Conservation (phyloP, 2,113 vertebrate genomes). For the Oryzias melastigma region DNA sequence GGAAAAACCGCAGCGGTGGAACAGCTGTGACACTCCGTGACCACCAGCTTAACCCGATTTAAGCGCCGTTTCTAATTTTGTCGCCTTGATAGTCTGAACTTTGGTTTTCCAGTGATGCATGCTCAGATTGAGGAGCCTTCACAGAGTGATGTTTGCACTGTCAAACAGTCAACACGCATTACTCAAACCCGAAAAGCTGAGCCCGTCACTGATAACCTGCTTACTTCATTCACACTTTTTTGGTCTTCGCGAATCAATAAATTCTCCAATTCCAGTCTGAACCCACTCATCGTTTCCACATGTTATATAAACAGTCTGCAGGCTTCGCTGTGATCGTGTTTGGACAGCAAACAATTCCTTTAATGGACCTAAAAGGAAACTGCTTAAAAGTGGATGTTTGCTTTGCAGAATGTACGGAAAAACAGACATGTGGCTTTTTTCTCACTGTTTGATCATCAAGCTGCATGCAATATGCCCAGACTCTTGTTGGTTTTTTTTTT, state of each 20-base stretch:
- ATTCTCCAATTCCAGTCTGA: background rate
- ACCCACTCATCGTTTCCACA: background rate
- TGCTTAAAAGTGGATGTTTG: constrained; percentile 44
- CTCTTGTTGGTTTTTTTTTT: too few relatives aligned
- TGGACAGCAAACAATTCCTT: constrained; percentile 36
- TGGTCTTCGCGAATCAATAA: too few relatives aligned
- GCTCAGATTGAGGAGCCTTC: constrained; percentile 8
- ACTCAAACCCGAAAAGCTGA: too few relatives aligned
- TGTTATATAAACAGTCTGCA: constrained; percentile 21
- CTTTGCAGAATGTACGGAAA: background rate
- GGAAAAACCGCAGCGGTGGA: constrained; percentile 7
- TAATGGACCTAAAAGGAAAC: constrained; percentile 36
- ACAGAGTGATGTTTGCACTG: background rate
- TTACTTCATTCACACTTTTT: too few relatives aligned
- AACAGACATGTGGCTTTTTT: constrained; percentile 39
- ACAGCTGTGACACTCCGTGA: constrained; percentile 29
- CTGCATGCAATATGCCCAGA: background rate
- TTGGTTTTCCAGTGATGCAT: constrained; percentile 3
- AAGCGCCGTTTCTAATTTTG: constrained; percentile 30
- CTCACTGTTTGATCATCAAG: constrained; percentile 26
- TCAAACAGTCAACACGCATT: background rate
- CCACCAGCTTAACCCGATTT: constrained; percentile 13
- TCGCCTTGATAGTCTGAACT: background rate
- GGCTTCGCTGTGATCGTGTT: constrained; percentile 22
- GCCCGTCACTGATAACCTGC: too few relatives aligned